Conservation (phyloP, 2,797 vertebrate genomes). For the Acanthis flammea region DNA sequence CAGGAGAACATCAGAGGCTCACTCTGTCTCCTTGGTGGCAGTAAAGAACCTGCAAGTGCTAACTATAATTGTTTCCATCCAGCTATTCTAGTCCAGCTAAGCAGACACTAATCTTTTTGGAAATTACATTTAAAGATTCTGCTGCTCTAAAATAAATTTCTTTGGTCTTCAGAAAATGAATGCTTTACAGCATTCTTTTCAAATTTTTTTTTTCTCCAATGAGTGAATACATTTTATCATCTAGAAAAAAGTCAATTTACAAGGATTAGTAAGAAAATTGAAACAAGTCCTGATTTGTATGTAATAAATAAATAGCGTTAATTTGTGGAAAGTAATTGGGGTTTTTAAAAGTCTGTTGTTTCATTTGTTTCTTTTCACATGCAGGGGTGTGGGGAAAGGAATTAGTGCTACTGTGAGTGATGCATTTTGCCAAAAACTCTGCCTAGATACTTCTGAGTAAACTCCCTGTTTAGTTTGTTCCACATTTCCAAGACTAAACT, state of each 20-base stretch:
- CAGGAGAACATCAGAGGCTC: background rate
- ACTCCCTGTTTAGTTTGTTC: background rate
- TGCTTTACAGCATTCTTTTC: background rate
- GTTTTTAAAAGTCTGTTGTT: background rate
- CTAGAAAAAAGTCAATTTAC: background rate
- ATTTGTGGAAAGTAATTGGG: background rate
- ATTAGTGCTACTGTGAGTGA: background rate
- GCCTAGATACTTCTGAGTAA: background rate
- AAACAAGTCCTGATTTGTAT: background rate
- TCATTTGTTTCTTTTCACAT: background rate
- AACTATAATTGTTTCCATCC: background rate
- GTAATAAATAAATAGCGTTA: background rate
- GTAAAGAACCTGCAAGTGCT: background rate
- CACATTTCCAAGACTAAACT: background rate
- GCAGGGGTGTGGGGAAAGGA: fast-evolving
- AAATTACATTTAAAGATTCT: background rate
- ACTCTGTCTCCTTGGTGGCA: background rate
- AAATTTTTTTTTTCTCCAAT: too few relatives aligned
- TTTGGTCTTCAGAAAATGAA: background rate
- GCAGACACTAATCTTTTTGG: background rate
- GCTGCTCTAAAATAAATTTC: background rate
- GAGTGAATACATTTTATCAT: background rate
- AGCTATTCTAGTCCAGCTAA: background rate
- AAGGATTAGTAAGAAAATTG: background rate
- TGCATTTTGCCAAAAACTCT: background rate